Evolutionary conservation across 1,140 invertebrate species (phyloP).

Genomic region (Apolygus lucorum): DNA sequence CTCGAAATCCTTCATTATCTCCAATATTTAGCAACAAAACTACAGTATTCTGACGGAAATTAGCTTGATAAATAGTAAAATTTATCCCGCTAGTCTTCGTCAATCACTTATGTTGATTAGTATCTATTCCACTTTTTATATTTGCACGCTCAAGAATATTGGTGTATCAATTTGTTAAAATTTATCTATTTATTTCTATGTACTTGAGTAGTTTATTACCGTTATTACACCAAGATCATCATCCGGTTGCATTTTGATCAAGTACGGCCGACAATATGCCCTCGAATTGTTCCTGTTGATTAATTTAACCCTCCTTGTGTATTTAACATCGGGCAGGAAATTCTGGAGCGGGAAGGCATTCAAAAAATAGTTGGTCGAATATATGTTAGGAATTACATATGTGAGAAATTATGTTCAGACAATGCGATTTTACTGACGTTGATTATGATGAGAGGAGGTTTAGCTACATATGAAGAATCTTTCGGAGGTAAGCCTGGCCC

Average conservation of each 20-base stretch:
- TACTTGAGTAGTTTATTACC: not conserved
- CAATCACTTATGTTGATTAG: no score
- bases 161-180: not conserved
- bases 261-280: not conserved
- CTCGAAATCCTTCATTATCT: no score
- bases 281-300: not conserved
- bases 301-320: not conserved
- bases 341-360: not conserved
- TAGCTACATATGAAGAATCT: not conserved
- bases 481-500: not conserved
- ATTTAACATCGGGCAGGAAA: conserved; percentile 9
- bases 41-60: no score
- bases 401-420: not conserved
- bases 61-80: no score
- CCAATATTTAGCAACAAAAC: no score
- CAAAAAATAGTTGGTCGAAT: not conserved
- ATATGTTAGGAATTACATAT: not conserved
- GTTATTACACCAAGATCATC: not conserved
- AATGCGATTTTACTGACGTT: conserved; percentile 1
- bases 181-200: not conserved
- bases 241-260: not conserved
- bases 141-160: no score
- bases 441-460: not conserved
- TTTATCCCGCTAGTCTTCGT: no score
- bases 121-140: no score